phyloP scores from a whole-genome alignment of 2,888 invertebrate species.

The Apotomis capreana region DNA sequence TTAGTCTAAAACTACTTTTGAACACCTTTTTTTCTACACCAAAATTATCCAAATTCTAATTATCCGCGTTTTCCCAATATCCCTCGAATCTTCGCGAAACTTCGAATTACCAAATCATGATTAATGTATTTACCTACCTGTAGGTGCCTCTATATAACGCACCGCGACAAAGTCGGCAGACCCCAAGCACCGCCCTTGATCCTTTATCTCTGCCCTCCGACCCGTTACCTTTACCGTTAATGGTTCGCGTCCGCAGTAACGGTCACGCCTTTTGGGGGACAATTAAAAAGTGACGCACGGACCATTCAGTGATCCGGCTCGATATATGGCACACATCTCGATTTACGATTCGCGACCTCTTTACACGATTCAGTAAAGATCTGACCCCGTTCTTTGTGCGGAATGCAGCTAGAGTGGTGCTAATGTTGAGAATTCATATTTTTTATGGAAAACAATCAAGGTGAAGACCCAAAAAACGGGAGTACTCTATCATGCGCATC shows the following conservation, averaged over 20 bases:
- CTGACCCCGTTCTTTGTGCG: slow-evolving; percentile 40
- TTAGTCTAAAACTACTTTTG: too few relatives aligned
- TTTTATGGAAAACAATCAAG: too few relatives aligned
- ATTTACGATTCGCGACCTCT: slow-evolving; percentile 42
- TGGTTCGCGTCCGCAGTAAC: slow-evolving; percentile 72
- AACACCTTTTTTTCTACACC: too few relatives aligned
- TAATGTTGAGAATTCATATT: too few relatives aligned
- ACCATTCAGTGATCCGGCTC: slow-evolving; percentile 58
- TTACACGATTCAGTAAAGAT: slow-evolving; percentile 45
- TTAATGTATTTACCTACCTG: too few relatives aligned
- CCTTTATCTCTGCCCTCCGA: slow-evolving; percentile 63
- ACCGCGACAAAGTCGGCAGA: neutral
- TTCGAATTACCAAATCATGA: too few relatives aligned
- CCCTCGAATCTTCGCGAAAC: too few relatives aligned
- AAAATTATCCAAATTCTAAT: too few relatives aligned
- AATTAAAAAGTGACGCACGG: slow-evolving; percentile 77
- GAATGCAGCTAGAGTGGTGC: neutral
- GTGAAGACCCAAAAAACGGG: too few relatives aligned
- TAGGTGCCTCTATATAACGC: too few relatives aligned
- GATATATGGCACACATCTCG: slow-evolving; percentile 47
- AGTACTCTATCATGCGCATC: slow-evolving; percentile 12
- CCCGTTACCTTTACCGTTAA: slow-evolving; percentile 80
- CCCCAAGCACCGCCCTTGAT: slow-evolving; percentile 45
- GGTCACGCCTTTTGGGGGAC: slow-evolving; percentile 69
- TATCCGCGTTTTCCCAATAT: too few relatives aligned